phyloP scores from a whole-genome alignment of 2,113 vertebrate genomes.

The Notechis scutatus region DNA sequence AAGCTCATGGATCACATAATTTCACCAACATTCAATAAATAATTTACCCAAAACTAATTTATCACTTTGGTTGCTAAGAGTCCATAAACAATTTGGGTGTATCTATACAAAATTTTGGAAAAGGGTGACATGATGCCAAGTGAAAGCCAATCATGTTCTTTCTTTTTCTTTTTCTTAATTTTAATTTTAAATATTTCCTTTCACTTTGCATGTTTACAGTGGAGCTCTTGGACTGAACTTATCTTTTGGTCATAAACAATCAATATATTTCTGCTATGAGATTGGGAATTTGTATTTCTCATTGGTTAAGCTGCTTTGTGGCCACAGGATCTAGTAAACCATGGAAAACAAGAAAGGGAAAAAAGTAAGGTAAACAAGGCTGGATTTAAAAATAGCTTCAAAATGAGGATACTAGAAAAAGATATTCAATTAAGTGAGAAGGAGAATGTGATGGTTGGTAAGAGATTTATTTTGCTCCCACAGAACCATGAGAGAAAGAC shows the following conservation, averaged over 20 bases:
- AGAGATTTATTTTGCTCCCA: not conserved
- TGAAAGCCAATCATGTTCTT: not conserved
- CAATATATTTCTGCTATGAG: too few species aligned
- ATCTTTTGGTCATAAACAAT: not conserved
- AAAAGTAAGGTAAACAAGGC: not conserved
- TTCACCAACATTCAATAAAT: not conserved
- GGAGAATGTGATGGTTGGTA: not conserved
- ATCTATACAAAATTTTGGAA: not conserved
- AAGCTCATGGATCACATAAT: not conserved
- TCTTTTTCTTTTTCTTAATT: not conserved
- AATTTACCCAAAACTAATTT: not conserved
- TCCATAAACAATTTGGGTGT: too few species aligned
- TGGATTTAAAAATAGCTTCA: not conserved
- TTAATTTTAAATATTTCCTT: not conserved
- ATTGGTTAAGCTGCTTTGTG: not conserved
- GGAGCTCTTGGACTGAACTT: not conserved
- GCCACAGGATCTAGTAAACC: not conserved
- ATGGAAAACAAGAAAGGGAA: not conserved
- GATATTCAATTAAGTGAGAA: not conserved
- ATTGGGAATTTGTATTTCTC: not conserved
- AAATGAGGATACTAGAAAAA: not conserved
- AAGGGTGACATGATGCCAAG: not conserved
- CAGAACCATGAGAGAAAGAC: not conserved
- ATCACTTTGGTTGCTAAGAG: not conserved
- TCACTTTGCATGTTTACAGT: not conserved